These are phyloP conservation scores for Clarias magur DNA, from an alignment of 2,113 vertebrate species.

Conservation along the genomic window DNA sequence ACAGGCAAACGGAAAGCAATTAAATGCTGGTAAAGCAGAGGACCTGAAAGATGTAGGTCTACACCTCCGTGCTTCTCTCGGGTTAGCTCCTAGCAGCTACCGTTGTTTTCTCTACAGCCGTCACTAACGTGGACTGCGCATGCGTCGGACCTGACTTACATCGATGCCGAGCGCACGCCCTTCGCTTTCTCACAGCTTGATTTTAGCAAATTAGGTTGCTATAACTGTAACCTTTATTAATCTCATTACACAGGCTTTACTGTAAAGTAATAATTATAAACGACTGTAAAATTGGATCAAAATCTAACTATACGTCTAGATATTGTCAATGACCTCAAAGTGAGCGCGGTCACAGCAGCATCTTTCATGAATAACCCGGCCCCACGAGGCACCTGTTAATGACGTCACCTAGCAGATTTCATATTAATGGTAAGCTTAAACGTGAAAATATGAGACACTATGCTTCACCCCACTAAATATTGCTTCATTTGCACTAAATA, in stretches of 20 bases:
- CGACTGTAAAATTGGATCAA: neutral
- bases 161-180: conserved; percentile 67
- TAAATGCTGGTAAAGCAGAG: conserved; percentile 60
- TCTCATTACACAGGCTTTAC: neutral
- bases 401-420: neutral
- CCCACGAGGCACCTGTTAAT: conserved; percentile 15
- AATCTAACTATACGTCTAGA: neutral
- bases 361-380: neutral
- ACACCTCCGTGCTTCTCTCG: conserved; percentile 56
- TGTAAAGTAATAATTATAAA: neutral
- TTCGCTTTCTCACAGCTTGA: conserved; percentile 47
- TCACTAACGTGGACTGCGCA: conserved; percentile 61
- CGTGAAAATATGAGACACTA: neutral
- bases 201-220: conserved; percentile 3
- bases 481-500: neutral
- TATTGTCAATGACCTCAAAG: conserved; percentile 18
- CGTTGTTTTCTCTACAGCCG: conserved; percentile 70
- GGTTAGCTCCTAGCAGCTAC: conserved; percentile 40
- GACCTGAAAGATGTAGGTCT: conserved; percentile 61
- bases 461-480: neutral
- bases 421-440: neutral
- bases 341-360: neutral
- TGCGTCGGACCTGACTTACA: conserved; percentile 63
- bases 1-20: conserved; percentile 54
- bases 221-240: neutral